Evolutionary conservation across 2,888 invertebrate genomes (phyloP).

Genomic region (Megaustenia siamemsis): DNA sequence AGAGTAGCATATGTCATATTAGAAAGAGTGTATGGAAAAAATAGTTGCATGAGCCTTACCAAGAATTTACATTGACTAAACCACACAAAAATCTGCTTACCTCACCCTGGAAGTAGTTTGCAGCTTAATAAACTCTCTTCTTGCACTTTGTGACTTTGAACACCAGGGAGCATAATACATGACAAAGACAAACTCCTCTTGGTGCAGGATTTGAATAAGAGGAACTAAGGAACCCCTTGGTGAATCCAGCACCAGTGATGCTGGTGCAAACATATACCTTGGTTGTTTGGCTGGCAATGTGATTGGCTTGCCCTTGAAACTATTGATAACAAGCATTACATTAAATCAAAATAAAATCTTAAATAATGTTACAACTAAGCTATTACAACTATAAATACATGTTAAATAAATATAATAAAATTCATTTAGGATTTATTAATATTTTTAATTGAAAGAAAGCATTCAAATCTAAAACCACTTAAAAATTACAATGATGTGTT

Average conservation of each 20-base stretch:
- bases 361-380: no score
- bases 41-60: no score
- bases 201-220: conserved; percentile 84
- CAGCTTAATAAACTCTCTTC: conserved; percentile 88
- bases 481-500: no score
- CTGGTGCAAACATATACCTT: conserved; percentile 86
- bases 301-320: conserved; percentile 68
- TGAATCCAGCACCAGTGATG: conserved; percentile 88
- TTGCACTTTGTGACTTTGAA: conserved; percentile 89
- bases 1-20: no score
- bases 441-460: no score
- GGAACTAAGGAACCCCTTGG: conserved; percentile 87
- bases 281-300: conserved; percentile 80
- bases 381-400: no score
- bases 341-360: no score
- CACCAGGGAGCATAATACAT: conserved; percentile 98
- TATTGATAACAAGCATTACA: conserved; percentile 56
- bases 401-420: no score
- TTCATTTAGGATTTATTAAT: no score
- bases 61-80: no score
- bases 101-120: conserved; percentile 86
- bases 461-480: no score
- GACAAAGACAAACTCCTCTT: conserved; percentile 89
- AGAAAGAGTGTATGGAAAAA: no score
- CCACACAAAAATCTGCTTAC: conserved; percentile 82